Evolutionary conservation across 2,888 invertebrate genomes (phyloP).

Genomic region (Chesias legatella): DNA sequence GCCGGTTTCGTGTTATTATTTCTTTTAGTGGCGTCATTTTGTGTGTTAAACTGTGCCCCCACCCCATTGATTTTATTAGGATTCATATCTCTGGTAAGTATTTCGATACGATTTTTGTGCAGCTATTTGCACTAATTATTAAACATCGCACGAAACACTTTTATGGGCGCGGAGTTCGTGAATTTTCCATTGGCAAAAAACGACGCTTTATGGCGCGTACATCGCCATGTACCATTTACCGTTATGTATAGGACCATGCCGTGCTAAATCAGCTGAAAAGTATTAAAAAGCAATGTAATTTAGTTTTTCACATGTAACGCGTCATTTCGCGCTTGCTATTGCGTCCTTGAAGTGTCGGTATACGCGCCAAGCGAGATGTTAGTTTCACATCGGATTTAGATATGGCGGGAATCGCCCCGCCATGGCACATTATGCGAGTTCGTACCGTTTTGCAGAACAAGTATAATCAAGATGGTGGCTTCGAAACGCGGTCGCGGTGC

Average conservation of each 20-base stretch:
- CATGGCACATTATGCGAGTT: slow-evolving; percentile 10
- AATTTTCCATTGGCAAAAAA: slow-evolving; percentile 67
- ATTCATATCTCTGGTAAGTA: slow-evolving; percentile 48
- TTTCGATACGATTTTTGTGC: slow-evolving; percentile 6
- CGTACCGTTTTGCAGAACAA: slow-evolving; percentile 15
- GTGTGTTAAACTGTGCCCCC: slow-evolving; percentile 46
- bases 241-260: slow-evolving; percentile 41
- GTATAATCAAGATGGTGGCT: slow-evolving; percentile 64
- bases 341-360: slow-evolving; percentile 60
- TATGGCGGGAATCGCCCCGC: slow-evolving; percentile 56
- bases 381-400: slow-evolving; percentile 40
- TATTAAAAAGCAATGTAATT: slow-evolving; percentile 23
- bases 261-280: slow-evolving; percentile 32
- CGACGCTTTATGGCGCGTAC: slow-evolving; percentile 69
- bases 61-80: slow-evolving; percentile 48
- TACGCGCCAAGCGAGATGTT: slow-evolving; percentile 58
- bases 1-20: slow-evolving; percentile 76
- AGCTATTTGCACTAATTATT: background rate
- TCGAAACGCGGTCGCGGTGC: slow-evolving; percentile 73
- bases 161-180: slow-evolving; percentile 40
- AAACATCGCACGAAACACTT: slow-evolving; percentile 15
- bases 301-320: slow-evolving; percentile 31
- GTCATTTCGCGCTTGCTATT: slow-evolving; percentile 47
- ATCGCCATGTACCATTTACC: slow-evolving; percentile 51
- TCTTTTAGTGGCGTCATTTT: slow-evolving; percentile 68